Conservation (phyloP, 2,113 vertebrate genomes). For the Crypturellus undulatus region DNA sequence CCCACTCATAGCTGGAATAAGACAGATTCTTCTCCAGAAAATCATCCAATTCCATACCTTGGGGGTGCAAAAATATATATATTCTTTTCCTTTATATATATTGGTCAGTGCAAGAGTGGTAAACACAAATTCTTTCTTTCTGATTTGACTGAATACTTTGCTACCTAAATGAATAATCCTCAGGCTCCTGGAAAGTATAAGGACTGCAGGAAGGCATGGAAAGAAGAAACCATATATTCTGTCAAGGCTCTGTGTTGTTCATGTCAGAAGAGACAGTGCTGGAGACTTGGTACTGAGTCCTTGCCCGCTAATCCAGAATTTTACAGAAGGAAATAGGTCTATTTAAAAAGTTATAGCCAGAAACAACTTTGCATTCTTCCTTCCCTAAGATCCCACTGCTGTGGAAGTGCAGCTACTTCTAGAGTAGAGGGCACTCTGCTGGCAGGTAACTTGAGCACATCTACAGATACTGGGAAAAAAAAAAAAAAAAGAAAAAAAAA, state of each 20-base stretch:
- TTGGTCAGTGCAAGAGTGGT: not conserved
- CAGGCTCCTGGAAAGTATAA: not conserved
- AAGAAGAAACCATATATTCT: not conserved
- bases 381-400: not conserved
- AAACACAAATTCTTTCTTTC: not conserved
- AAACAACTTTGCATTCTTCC: not conserved
- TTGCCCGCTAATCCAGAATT: not conserved
- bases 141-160: not conserved
- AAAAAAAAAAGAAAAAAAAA: not conserved
- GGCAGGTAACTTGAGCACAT: not conserved
- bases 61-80: not conserved
- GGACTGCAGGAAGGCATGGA: not conserved
- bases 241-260: not conserved
- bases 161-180: not conserved
- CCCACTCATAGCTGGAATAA: not conserved
- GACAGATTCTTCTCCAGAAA: not conserved
- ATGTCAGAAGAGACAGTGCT: not conserved
- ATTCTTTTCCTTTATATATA: not conserved
- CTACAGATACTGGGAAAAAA: not conserved
- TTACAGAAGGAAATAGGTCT: not conserved
- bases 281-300: not conserved
- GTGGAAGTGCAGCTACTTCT: not conserved
- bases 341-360: not conserved
- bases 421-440: not conserved
- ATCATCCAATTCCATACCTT: not conserved